Base-by-base conservation (phyloP, 2,888 invertebrate species). In the Anthoptus insignis region DNA sequence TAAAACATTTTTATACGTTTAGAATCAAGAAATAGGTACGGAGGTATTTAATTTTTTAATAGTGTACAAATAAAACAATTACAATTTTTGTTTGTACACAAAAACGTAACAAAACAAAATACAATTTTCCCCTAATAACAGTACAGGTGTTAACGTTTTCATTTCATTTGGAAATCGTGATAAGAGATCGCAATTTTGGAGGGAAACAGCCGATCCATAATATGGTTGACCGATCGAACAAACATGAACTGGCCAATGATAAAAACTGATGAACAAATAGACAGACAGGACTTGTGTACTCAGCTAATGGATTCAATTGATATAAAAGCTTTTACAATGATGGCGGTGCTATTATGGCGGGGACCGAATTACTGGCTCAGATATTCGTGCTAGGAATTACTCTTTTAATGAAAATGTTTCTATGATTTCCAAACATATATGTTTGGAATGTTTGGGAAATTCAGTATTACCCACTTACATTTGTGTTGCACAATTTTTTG, bases 301-400 rank as follows among this genome's bases (percentile, higher is more conserved):
- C 88, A 86, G 87, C 90, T 93, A 93, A 93, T 93, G 93, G 93
- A 93, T 92, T 93, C 91, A 92, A 92, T 92, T 91, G 93, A 93
- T 93, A 93, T 88, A 86, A 92, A 93, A 92, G 93, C 93, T 93
- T 93, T 93, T 87, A 91, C 87, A 91, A 86, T 90, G 86, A 84
- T 86, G 82, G 83, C 71, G 73, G 78, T 75, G 79, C 76, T 82
- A 85, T 87, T 86, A 86, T 88, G 88, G 87, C 27, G 27, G 5
- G 27, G 27, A 77, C 80, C 80, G 81, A 88, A 88, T 88, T 89
- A 87, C 79, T 76, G 67, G 69, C 71, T 50, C 21, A 56, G 24
- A 64, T 64, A 64, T 49, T 22, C 56, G 39, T 50, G 56, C 63
- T 39, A 57, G 56, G 56, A 63, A 47, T 63, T 54, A 57, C 39